These are phyloP conservation scores for Leptoteleia sp. DNA, from an alignment of 1,140 invertebrate genomes.

Conservation along the genomic window DNA sequence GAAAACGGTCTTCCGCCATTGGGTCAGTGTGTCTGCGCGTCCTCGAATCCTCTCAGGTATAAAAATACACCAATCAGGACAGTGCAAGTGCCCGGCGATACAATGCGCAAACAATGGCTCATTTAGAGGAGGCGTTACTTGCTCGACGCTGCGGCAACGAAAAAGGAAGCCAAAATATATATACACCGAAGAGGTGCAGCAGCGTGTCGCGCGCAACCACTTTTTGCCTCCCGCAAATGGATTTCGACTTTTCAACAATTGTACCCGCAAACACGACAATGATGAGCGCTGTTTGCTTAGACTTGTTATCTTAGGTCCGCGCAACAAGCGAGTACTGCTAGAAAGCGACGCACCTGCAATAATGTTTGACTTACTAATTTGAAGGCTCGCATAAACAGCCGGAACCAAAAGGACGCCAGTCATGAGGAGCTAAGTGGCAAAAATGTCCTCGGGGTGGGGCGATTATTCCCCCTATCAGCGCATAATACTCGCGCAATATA, in stretches of 20 bases:
- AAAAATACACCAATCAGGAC: slow-evolving; percentile 52
- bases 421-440: slow-evolving; percentile 28
- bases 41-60: slow-evolving; percentile 38
- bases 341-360: slow-evolving; percentile 36
- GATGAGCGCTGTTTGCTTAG: slow-evolving; percentile 14
- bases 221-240: too few species aligned
- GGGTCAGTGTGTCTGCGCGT: slow-evolving; percentile 46
- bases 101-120: slow-evolving; percentile 23
- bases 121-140: slow-evolving; percentile 42
- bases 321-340: slow-evolving; percentile 10
- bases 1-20: slow-evolving; percentile 41
- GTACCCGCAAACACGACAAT: slow-evolving; percentile 2
- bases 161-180: not conserved
- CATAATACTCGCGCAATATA: too few species aligned
- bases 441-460: slow-evolving; percentile 31
- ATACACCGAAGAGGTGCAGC: too few species aligned
- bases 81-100: slow-evolving; percentile 10
- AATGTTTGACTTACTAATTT: slow-evolving; percentile 52
- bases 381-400: slow-evolving; percentile 29
- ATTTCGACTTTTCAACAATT: slow-evolving; percentile 1
- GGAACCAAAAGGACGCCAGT: slow-evolving; percentile 38
- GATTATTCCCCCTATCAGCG: too few species aligned
- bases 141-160: slow-evolving; percentile 1
- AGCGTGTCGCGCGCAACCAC: too few species aligned
- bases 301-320: slow-evolving; percentile 16